These are phyloP conservation scores for Drosophila longiperda DNA, from an alignment of 2,888 invertebrate species.

Conservation along the genomic window DNA sequence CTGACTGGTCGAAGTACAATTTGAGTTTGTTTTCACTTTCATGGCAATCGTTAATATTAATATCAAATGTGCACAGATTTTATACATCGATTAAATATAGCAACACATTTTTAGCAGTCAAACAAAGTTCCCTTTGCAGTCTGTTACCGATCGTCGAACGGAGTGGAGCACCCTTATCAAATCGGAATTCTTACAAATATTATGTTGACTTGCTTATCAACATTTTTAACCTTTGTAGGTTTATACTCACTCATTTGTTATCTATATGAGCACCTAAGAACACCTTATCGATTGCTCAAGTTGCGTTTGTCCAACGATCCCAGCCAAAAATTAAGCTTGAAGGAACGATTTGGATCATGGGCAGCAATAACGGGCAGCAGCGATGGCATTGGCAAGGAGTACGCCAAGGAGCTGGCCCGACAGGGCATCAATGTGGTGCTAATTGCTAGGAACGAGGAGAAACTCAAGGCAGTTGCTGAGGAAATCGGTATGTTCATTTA, in stretches of 20 bases:
- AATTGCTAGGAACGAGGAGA: conserved; percentile 90
- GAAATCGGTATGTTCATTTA: conserved; percentile 88
- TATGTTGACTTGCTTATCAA: conserved; percentile 48
- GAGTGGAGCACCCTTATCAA: conserved; percentile 13
- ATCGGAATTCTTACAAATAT: not conserved
- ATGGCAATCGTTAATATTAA: conserved; percentile 46
- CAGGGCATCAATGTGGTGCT: conserved; percentile 91
- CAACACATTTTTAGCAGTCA: not conserved
- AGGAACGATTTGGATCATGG: conserved; percentile 91
- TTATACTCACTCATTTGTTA: conserved; percentile 85
- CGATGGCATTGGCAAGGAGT: conserved; percentile 95
- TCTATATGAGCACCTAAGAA: conserved; percentile 87
- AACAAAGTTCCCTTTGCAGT: conserved; percentile 34
- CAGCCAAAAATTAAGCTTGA: conserved; percentile 87
- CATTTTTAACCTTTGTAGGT: conserved; percentile 86
- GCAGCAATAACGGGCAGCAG: conserved; percentile 95
- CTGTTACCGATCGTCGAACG: conserved; percentile 23
- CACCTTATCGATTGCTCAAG: conserved; percentile 86
- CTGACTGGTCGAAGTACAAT: conserved; percentile 8
- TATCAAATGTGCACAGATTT: conserved; percentile 1
- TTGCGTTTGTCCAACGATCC: conserved; percentile 85
- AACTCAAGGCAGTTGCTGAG: conserved; percentile 88
- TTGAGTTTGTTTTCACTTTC: conserved; percentile 19
- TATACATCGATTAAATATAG: conserved; percentile 9
- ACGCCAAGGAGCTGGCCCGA: conserved; percentile 91